Evolutionary conservation across 2,113 vertebrate species (phyloP), one percentile per base, ranked within the genome.

Genomic region (Notarius lentiginosus): DNA sequence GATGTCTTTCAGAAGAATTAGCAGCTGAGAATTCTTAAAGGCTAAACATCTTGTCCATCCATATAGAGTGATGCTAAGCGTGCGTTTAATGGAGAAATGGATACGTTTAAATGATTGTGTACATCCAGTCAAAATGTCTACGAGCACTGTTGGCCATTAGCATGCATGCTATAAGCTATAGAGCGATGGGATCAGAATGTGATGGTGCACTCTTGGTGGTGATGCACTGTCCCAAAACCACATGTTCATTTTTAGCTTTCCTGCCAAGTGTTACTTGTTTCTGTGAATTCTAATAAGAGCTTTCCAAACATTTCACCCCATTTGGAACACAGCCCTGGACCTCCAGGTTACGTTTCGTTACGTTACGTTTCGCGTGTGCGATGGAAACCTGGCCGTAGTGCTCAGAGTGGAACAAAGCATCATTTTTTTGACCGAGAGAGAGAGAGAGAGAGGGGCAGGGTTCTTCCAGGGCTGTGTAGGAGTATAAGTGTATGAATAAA

Each of bases 401-500:
- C 34, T 15, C 63, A 27, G 22, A 11, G 63, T 20, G 10, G 63
- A 41, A 58, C 27, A 27, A 22, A 14, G 22, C 6, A 55, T 65
- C 1, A 1, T 20, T 24, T 51, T 76, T 76, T 53, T 15, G 68
- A 72, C 20, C 51, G 34, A 82, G 27, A n/a, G 79, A 56, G 12
- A 34, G 79, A 56, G 12, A 34, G 18, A 20, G 49, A 34, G 5
- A 66, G 5, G 1, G 5, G 41, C 41, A 41, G 2, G 41, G 79
- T 79, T 58, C 77, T 58, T 58, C n/a, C 55, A 79, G 53, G 55
- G 77, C 77, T 58, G 77, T 79, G 77, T 79, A 34, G 53, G 77
- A 58, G 77, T 56, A 20, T 58, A 79, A 58, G 77, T 61, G 70
- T 88, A 70, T 75, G 84, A 79, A 77, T 83, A 79, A 82, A 79